Evolutionary conservation across 2,113 vertebrate species (phyloP), one percentile per base, ranked within the genome.

Genomic region (Apeltes quadracus): DNA sequence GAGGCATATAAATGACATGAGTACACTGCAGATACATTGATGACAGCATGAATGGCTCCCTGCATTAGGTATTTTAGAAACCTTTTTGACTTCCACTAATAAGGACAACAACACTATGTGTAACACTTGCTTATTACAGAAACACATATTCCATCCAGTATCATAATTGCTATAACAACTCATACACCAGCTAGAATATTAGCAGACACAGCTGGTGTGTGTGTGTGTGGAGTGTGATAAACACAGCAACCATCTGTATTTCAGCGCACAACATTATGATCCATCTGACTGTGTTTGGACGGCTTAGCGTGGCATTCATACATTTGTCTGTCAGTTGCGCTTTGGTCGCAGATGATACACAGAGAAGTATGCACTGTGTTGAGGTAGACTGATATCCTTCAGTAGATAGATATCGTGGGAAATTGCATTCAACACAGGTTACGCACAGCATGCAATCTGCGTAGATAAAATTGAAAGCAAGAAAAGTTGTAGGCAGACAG

Each of bases 201-300:
- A 87, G 53, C 63, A 61, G 59, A 83, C 32, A 34, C 87, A 87
- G 88, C 85, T 87, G 79, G 27, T 64, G 64, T 14, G 51, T 32
- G 27, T 64, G 64, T 14, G 51, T 32, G 11, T 22, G 20, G 7
- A 16, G 32, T 43, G 15, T 38, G 55, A 77, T 39, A 67, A 50
- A 76, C 43, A 41, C n/a, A 12, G 51, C 6, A 27, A 69, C 66
- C 54, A 76, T 87, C 67, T 84, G 72, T 71, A 69, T 78, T 68
- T 87, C 70, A 75, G 61, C 74, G 36, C 12, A n/a, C 54, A 58
- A 63, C 82, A 83, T 84, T 75, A 85, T 43, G 61, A 81, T 75
- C 63, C 61, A 87, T 85, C 79, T 68, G 69, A 67, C 74, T 75
- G 73, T 74, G 61, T 32, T 53, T 65, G 81, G 48, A 78, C 63